Percentiles rank a stretch among this genome's conserved stretches.
phyloP scores from a whole-genome alignment of 2,113 vertebrate genomes.

The Numida meleagris region DNA sequence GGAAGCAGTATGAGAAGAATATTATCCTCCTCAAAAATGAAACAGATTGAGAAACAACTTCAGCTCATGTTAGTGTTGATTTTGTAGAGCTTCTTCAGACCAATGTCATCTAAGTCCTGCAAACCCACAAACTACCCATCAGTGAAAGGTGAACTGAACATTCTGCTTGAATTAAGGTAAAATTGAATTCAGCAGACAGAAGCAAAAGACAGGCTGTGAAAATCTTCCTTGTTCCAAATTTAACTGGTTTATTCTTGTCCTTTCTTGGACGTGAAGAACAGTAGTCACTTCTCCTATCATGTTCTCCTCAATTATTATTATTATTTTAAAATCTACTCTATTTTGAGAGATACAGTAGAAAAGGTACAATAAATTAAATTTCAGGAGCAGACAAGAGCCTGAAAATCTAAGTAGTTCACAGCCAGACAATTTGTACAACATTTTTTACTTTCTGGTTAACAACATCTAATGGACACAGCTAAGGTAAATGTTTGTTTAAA shows the following conservation, averaged over 20 bases:
- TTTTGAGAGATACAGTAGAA: background rate
- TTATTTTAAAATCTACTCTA: background rate
- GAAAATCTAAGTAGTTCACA: background rate
- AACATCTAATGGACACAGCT: background rate
- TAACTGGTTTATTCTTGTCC: background rate
- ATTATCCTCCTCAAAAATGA: background rate
- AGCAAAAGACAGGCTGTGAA: background rate
- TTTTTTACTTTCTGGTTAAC: background rate
- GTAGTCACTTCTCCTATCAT: background rate
- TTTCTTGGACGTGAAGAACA: background rate
- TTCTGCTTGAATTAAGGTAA: background rate
- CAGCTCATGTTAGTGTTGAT: background rate
- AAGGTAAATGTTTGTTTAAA: background rate
- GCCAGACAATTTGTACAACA: background rate
- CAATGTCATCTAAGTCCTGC: background rate
- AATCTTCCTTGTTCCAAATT: background rate
- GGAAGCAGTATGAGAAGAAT: background rate
- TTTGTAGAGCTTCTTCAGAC: background rate
- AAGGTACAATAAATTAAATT: background rate
- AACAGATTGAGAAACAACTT: slow-evolving; percentile 7
- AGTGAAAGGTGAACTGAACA: background rate
- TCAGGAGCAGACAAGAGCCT: background rate
- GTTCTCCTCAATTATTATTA: background rate
- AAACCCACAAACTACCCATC: background rate
- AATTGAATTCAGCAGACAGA: background rate